These are phyloP conservation scores for Brotula barbata DNA, from an alignment of 2,797 vertebrate species.

Conservation along the genomic window DNA sequence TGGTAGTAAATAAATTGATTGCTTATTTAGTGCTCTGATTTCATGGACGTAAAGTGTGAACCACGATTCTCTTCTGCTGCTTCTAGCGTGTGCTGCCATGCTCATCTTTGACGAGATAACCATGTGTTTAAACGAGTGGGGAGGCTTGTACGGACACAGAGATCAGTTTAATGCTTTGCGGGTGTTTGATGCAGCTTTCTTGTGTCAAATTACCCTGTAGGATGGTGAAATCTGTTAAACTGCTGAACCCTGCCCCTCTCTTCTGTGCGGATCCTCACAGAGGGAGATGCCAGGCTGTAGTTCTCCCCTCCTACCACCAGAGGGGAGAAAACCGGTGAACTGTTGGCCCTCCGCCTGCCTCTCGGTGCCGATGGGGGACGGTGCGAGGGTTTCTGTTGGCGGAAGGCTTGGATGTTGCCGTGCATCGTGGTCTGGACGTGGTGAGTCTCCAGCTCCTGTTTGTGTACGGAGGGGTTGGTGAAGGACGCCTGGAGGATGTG, in stretches of 20 bases:
- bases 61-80: no score
- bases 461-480: slow-evolving; percentile 28
- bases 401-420: slow-evolving; percentile 56
- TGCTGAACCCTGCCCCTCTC: slow-evolving; percentile 61
- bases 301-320: slow-evolving; percentile 77
- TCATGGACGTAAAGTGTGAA: no score
- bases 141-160: no score
- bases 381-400: slow-evolving; percentile 58
- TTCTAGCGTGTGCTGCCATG: no score
- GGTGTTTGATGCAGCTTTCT: no score
- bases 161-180: no score
- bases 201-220: slow-evolving; percentile 54
- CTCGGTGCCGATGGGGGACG: slow-evolving; percentile 39
- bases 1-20: no score
- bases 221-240: slow-evolving; percentile 67
- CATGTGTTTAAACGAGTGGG: no score
- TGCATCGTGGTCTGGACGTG: slow-evolving; percentile 51
- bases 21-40: no score
- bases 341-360: slow-evolving; percentile 70
- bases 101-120: no score
- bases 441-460: slow-evolving; percentile 49
- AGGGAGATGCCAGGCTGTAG: slow-evolving; percentile 75
- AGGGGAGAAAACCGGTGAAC: slow-evolving; percentile 73
- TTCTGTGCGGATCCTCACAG: slow-evolving; percentile 59
- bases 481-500: slow-evolving; percentile 50